These are phyloP conservation scores for Noctua pronuba DNA, from an alignment of 2,888 invertebrate species.

Conservation along the genomic window DNA sequence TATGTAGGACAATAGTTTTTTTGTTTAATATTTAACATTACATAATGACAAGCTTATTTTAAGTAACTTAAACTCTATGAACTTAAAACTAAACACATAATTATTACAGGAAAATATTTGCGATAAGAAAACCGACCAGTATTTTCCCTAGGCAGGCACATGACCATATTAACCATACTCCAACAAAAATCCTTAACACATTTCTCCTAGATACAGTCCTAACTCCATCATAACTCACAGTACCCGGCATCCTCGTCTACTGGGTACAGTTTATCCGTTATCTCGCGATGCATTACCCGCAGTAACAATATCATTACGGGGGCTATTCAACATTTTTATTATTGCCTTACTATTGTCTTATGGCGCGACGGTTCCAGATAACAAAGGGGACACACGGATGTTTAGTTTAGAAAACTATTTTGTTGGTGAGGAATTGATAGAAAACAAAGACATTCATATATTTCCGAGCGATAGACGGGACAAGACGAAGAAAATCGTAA, in stretches of 20 bases:
- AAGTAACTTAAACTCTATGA: too few species aligned
- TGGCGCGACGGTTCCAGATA: conserved; percentile 88
- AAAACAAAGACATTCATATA: too few species aligned
- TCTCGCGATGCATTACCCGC: conserved; percentile 88
- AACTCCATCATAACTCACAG: conserved; percentile 58
- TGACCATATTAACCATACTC: not conserved
- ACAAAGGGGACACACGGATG: conserved; percentile 74
- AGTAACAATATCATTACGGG: conserved; percentile 89
- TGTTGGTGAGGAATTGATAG: not conserved
- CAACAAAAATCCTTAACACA: conserved; percentile 15
- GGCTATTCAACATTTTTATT: conserved; percentile 91
- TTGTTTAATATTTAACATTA: too few species aligned
- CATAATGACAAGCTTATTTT: too few species aligned
- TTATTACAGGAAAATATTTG: too few species aligned
- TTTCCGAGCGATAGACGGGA: too few species aligned
- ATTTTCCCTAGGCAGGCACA: not conserved
- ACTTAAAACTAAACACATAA: too few species aligned
- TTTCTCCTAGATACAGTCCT: conserved; percentile 48
- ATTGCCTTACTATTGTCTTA: conserved; percentile 91
- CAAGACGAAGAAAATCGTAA: too few species aligned
- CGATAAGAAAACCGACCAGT: not conserved
- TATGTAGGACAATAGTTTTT: too few species aligned
- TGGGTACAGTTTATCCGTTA: conserved; percentile 91
- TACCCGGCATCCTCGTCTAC: conserved; percentile 78
- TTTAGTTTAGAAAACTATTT: conserved; percentile 19